These are phyloP conservation scores for Zaprionus ornatus DNA, from an alignment of 1,140 invertebrate species.

Conservation along the genomic window DNA sequence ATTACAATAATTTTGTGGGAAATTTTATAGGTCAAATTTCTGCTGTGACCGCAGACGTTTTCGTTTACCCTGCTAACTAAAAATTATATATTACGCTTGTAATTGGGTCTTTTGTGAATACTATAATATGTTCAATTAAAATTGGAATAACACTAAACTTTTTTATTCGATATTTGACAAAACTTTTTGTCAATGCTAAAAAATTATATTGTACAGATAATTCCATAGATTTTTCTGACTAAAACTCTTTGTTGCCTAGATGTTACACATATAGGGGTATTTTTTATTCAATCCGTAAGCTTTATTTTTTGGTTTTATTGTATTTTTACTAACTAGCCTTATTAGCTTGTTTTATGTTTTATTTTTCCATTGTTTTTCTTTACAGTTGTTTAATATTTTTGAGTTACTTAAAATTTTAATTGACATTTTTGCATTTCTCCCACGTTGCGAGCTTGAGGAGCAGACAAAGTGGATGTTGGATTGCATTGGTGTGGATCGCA, in stretches of 20 bases:
- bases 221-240: no score
- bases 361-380: conserved; percentile 50
- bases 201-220: no score
- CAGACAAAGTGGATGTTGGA: conserved; percentile 50
- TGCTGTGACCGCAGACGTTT: conserved; percentile 9
- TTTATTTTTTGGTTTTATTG: conserved; percentile 22
- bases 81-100: background rate
- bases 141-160: no score
- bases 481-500: conserved; percentile 16
- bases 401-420: conserved; percentile 50
- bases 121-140: no score
- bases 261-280: no score
- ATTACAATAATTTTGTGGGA: conserved; percentile 81
- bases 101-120: background rate
- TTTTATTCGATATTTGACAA: no score
- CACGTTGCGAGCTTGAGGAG: conserved; percentile 69
- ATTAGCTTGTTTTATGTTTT: conserved; percentile 63
- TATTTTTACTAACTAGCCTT: conserved; percentile 71
- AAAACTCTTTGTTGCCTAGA: no score
- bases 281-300: no score
- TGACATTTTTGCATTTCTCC: conserved; percentile 72
- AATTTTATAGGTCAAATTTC: conserved; percentile 80
- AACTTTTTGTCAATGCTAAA: no score
- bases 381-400: conserved; percentile 22
- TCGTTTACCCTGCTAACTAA: background rate